A percentile compares a stretch with the other conserved stretches of the same genome.
Evolutionary conservation across 2,797 vertebrate genomes (phyloP).

Genomic region (Chelmon rostratus): DNA sequence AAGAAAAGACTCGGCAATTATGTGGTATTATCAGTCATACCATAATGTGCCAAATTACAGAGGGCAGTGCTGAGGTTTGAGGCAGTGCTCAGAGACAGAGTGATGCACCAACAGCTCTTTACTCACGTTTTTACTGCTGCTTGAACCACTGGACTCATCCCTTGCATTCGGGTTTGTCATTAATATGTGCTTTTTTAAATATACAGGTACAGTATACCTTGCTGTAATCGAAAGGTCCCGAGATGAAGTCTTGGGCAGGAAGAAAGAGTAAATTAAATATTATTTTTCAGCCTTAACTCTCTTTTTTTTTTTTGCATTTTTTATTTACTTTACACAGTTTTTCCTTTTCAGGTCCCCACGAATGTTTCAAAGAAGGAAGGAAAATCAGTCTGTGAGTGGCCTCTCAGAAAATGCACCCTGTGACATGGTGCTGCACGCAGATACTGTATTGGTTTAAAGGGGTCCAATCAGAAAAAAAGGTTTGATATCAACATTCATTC

Average conservation of each 20-base stretch:
- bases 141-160: constrained; percentile 2
- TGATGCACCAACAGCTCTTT: background rate
- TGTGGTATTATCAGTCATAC: constrained; percentile 60
- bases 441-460: too few relatives aligned
- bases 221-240: background rate
- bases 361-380: background rate
- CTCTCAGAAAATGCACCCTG: too few relatives aligned
- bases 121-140: constrained; percentile 10
- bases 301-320: too few relatives aligned
- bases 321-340: too few relatives aligned
- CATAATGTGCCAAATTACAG: constrained; percentile 49
- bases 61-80: constrained; percentile 15
- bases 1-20: constrained; percentile 48
- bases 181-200: background rate
- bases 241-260: background rate
- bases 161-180: background rate
- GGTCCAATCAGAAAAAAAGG: too few relatives aligned
- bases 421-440: background rate
- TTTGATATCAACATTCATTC: too few relatives aligned
- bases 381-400: background rate
- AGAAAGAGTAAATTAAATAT: background rate
- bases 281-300: too few relatives aligned
- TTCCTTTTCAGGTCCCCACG: background rate
- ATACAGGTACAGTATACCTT: too few relatives aligned
- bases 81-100: constrained; percentile 7